Base-by-base conservation (phyloP, 2,888 invertebrate genomes). In the Dynastes maya region DNA sequence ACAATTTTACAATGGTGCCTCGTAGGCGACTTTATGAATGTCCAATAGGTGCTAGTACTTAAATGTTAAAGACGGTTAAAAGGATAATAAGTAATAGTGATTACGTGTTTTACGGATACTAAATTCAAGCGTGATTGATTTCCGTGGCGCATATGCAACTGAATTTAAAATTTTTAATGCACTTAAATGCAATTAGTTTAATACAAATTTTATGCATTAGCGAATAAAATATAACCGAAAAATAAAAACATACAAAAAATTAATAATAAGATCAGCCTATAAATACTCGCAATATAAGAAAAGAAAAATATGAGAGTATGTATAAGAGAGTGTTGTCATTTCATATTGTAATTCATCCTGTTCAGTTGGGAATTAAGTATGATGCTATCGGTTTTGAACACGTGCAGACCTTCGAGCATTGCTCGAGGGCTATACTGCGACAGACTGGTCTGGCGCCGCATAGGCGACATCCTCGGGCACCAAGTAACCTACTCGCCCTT, bases 401-500 rank as follows among this genome's bases (percentile, higher is more conserved):
- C 81, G 81, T 81, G 81, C 81, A 81, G 76, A 78, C 78, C 81
- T 80, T 77, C 80, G 78, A 80, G 81, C 79, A 58, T 74, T 53
- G 79, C 77, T 67, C 27, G 65, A 40, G 77, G 79, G 64, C 45
- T 63, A 77, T 71, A 64, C 79, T 74, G 79, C 79, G 77, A 76
- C 79, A 77, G 77, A 74, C 79, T 65, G 84, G 84, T 84, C 84
- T 84, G 86, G 86, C 86, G 86, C 86, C 86, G 84, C 82, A 80
- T 82, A 81, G 86, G 83, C 86, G 84, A 84, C 83, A 81, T 84
- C 86, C 85, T 77, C 83, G 81, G 86, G 86, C 84, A 76, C 77
- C 77, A 80, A 82, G 82, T 86, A 86, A 86, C 85, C 85, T 85
- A 84, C 83, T 84, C 84, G 85, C 85, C 86, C 85, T 85, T 84